Evolutionary conservation across 2,113 vertebrate genomes (phyloP).

Genomic region (Tiliqua scincoides): DNA sequence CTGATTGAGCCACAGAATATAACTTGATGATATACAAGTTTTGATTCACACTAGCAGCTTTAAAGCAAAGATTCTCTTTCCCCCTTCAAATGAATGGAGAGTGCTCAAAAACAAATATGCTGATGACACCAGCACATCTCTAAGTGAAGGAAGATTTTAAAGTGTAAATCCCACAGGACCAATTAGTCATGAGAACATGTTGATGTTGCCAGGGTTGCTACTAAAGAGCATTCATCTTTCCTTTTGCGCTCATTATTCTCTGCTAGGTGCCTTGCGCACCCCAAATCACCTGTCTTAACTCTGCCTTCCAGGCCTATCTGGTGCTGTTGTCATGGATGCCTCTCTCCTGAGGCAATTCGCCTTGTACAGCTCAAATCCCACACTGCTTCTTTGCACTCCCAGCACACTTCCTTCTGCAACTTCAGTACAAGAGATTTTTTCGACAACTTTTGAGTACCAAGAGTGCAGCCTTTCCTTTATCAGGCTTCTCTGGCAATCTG

Average conservation of each 20-base stretch:
- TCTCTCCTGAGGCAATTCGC: slow-evolving; percentile 8
- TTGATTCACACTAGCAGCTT: neutral
- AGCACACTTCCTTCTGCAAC: neutral
- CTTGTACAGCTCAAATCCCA: neutral
- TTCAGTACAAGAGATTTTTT: neutral
- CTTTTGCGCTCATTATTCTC: neutral
- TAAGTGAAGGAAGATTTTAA: slow-evolving; percentile 4
- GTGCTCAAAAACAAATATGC: neutral
- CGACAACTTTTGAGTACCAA: neutral
- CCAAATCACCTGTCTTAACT: neutral
- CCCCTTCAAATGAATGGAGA: neutral
- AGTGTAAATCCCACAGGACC: slow-evolving; percentile 26
- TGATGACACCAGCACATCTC: slow-evolving; percentile 6
- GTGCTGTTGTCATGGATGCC: neutral
- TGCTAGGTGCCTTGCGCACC: neutral
- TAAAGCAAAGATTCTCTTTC: slow-evolving; percentile 18
- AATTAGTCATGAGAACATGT: slow-evolving; percentile 11
- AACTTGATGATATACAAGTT: neutral
- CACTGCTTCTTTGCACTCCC: neutral
- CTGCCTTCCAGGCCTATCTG: neutral
- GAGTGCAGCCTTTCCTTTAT: no score
- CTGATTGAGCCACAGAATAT: fast-evolving
- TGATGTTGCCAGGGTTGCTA: slow-evolving; percentile 6
- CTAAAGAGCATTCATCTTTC: slow-evolving; percentile 8
- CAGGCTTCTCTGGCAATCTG: neutral